Conservation (phyloP, 2,888 invertebrate genomes). For the Lampropteryx suffumata region DNA sequence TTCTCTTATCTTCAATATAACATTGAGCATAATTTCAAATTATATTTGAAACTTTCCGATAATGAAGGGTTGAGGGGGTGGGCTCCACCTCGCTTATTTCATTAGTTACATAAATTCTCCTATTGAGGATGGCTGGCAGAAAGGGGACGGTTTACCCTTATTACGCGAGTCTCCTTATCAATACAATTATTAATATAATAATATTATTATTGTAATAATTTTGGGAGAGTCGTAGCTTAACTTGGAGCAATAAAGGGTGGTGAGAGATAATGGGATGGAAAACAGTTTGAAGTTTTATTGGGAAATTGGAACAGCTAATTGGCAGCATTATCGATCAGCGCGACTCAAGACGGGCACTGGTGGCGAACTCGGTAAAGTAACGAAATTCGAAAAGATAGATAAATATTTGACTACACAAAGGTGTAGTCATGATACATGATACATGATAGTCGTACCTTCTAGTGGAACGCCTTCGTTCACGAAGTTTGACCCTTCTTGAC, state of each 20-base stretch:
- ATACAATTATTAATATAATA: slow-evolving; percentile 84
- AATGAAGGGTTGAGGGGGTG: slow-evolving; percentile 76
- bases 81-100: slow-evolving; percentile 80
- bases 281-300: slow-evolving; percentile 83
- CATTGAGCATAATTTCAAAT: slow-evolving; percentile 84
- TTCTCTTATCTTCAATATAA: slow-evolving; percentile 84
- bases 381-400: not conserved
- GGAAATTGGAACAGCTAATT: slow-evolving; percentile 81
- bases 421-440: no score
- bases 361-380: slow-evolving; percentile 8
- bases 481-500: no score
- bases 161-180: slow-evolving; percentile 83
- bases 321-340: slow-evolving; percentile 78
- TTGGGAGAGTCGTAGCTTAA: slow-evolving; percentile 79
- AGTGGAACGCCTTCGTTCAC: no score
- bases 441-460: no score
- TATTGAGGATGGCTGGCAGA: slow-evolving; percentile 79
- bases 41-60: slow-evolving; percentile 84
- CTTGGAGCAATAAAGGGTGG: slow-evolving; percentile 81
- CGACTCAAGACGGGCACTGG: slow-evolving; percentile 59
- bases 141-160: slow-evolving; percentile 83
- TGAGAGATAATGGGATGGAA: slow-evolving; percentile 82
- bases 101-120: slow-evolving; percentile 84
- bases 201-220: slow-evolving; percentile 84
- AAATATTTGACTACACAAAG: no score